Percentiles rank a stretch among this genome's conserved stretches.
These are phyloP conservation scores for Proisotoma minuta DNA, from an alignment of 2,888 invertebrate genomes.

Conservation along the genomic window DNA sequence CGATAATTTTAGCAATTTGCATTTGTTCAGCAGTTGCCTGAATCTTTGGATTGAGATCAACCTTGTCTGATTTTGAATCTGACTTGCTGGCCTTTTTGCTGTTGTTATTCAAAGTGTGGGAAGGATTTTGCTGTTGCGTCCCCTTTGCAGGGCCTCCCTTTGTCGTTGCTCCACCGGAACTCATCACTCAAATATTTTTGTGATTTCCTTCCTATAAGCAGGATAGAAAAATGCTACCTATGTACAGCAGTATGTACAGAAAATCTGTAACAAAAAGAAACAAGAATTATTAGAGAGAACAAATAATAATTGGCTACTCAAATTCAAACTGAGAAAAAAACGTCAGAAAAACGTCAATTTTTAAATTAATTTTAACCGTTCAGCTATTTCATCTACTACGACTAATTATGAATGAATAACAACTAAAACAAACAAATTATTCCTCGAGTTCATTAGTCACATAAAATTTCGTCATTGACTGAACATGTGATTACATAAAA, in stretches of 20 bases:
- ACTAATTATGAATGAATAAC: too few species aligned
- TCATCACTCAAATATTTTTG: slow-evolving; percentile 37
- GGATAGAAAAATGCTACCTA: slow-evolving; percentile 41
- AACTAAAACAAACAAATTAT: too few species aligned
- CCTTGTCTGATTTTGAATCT: slow-evolving; percentile 59
- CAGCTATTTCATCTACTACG: too few species aligned
- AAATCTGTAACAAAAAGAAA: slow-evolving; percentile 29
- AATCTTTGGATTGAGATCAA: slow-evolving; percentile 57
- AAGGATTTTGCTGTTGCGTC: slow-evolving; percentile 24
- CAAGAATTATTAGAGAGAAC: neutral
- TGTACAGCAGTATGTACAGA: slow-evolving; percentile 48
- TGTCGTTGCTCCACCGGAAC: slow-evolving; percentile 41
- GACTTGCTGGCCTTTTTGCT: slow-evolving; percentile 54
- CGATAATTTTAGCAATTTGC: slow-evolving; percentile 76
- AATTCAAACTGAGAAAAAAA: too few species aligned
- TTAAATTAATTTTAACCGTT: too few species aligned
- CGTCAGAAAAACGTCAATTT: too few species aligned
- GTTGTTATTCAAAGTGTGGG: slow-evolving; percentile 20
- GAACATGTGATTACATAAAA: too few species aligned
- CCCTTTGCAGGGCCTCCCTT: slow-evolving; percentile 43
- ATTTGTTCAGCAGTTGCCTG: slow-evolving; percentile 79
- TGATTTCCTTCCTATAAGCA: slow-evolving; percentile 24
- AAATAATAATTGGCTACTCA: too few species aligned
- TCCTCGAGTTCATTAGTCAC: too few species aligned
- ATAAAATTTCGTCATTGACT: too few species aligned